These are phyloP conservation scores for Dryadula phaetusa DNA, from an alignment of 2,888 invertebrate species.

Conservation along the genomic window DNA sequence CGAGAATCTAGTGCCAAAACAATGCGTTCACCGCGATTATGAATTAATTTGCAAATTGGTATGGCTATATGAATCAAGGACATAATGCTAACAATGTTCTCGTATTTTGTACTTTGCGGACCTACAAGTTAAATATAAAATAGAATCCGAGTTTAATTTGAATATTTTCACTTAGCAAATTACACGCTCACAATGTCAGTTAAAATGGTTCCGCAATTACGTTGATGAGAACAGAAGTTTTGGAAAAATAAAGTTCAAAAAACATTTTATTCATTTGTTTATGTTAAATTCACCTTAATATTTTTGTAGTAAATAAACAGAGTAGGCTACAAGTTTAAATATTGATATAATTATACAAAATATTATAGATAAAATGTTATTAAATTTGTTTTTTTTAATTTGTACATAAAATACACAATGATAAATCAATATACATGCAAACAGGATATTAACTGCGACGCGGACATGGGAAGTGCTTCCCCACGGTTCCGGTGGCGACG, in stretches of 20 bases:
- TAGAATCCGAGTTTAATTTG: neutral
- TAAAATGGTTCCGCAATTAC: neutral
- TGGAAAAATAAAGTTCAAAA: neutral
- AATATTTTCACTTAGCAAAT: neutral
- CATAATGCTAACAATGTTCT: neutral
- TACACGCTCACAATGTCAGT: neutral
- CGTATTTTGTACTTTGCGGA: neutral
- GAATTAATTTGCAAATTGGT: too few relatives aligned
- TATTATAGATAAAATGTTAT: too few relatives aligned
- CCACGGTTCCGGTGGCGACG: conserved; percentile 31
- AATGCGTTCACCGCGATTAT: too few relatives aligned
- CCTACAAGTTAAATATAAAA: neutral
- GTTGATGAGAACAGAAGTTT: neutral
- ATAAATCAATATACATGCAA: conserved; percentile 11
- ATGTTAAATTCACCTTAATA: neutral
- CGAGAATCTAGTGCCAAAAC: too few relatives aligned
- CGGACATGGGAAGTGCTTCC: conserved; percentile 36
- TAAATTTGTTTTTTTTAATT: neutral
- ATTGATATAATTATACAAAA: too few relatives aligned
- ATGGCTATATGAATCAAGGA: too few relatives aligned
- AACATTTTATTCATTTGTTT: too few relatives aligned
- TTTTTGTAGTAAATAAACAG: too few relatives aligned
- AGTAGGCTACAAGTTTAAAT: too few relatives aligned
- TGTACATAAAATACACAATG: neutral
- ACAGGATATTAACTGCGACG: conserved; percentile 38